phyloP scores from a whole-genome alignment of 2,797 vertebrate genomes.

The Rhinichthys osculus region DNA sequence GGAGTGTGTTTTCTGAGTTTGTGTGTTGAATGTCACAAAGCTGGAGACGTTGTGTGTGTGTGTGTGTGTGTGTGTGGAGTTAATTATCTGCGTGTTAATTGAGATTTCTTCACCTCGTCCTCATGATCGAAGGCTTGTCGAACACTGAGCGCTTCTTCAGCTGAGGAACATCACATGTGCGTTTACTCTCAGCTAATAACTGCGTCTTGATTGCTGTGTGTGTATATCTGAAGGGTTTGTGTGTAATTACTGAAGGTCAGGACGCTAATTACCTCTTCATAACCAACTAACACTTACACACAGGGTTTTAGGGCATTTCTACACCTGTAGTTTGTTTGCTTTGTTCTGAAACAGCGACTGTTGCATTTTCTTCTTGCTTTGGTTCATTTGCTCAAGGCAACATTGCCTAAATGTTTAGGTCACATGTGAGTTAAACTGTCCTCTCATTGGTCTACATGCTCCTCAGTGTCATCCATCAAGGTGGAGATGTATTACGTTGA shows the following conservation, averaged over 20 bases:
- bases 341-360: no score
- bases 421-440: no score
- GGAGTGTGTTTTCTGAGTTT: no score
- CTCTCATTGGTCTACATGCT: no score
- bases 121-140: no score
- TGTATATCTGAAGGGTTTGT: conserved; percentile 62
- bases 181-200: background rate
- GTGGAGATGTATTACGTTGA: no score
- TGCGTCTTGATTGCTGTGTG: conserved; percentile 56
- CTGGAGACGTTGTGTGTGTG: no score
- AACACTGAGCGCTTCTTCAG: no score
- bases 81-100: conserved; percentile 87
- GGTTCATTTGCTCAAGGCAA: background rate
- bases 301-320: background rate
- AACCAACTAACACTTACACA: conserved; percentile 58
- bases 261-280: conserved; percentile 76
- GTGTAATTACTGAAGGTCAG: conserved; percentile 74
- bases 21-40: no score
- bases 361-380: background rate
- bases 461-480: no score
- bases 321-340: background rate
- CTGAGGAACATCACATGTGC: background rate
- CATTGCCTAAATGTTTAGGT: no score
- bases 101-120: conserved; percentile 60
- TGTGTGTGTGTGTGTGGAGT: conserved; percentile 68